These are phyloP conservation scores for Gari tellinella DNA, from an alignment of 2,888 invertebrate species.

Conservation along the genomic window DNA sequence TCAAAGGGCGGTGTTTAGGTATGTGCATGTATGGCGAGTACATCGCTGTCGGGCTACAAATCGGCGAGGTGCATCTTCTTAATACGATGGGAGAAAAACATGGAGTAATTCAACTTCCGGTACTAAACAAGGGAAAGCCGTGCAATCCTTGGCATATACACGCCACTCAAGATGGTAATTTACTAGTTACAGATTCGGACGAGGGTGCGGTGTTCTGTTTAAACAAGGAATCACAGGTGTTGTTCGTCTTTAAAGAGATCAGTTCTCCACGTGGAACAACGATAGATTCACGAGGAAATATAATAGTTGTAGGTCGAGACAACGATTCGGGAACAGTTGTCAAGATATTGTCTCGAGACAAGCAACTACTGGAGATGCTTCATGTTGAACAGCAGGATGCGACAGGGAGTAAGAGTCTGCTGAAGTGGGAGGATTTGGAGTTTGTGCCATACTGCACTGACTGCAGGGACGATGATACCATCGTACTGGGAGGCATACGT, in stretches of 20 bases:
- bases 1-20: slow-evolving; percentile 49
- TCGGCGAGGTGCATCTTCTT: slow-evolving; percentile 41
- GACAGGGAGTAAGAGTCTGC: slow-evolving; percentile 17
- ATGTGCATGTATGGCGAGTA: slow-evolving; percentile 28
- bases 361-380: slow-evolving; percentile 35
- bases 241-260: slow-evolving; percentile 32
- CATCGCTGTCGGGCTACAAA: slow-evolving; percentile 47
- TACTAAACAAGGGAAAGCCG: slow-evolving; percentile 15
- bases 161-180: slow-evolving; percentile 29
- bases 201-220: slow-evolving; percentile 35
- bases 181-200: slow-evolving; percentile 49
- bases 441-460: slow-evolving; percentile 52
- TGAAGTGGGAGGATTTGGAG: slow-evolving; percentile 51
- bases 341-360: slow-evolving; percentile 24
- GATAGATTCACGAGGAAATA: slow-evolving; percentile 38
- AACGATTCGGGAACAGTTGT: slow-evolving; percentile 35
- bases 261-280: slow-evolving; percentile 44
- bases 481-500: slow-evolving; percentile 47
- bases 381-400: slow-evolving; percentile 24
- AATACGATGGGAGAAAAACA: slow-evolving; percentile 29
- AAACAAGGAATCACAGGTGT: slow-evolving; percentile 33
- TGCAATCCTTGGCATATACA: slow-evolving; percentile 55
- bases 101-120: slow-evolving; percentile 35
- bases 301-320: slow-evolving; percentile 43
- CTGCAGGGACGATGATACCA: slow-evolving; percentile 25